Base-by-base conservation (phyloP, 2,797 vertebrate species). In the Loris lydekkerianus region DNA sequence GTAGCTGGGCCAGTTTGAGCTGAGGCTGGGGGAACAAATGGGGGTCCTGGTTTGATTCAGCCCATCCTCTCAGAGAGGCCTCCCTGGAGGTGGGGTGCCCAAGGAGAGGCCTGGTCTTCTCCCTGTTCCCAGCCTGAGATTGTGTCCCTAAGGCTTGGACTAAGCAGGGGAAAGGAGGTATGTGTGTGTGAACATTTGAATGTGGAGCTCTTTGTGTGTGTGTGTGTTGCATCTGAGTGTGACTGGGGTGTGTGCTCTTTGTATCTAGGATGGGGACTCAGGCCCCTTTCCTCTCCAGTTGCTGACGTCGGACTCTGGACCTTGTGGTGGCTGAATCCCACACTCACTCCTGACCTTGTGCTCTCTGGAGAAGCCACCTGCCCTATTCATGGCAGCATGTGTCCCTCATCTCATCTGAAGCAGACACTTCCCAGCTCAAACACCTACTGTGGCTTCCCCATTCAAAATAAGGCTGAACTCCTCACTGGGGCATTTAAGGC, bases 1-100 rank as follows among this genome's bases (percentile, higher is more conserved):
- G 97, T 97, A 60, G 96, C 96, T 92, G 89, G 96, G 95, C 96
- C 93, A 95, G 97, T 97, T 95, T 83, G 94, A 81, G 56, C 82
- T 86, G 65, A 63, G 95, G 75, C 27, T 96, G 92, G 96, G 96
- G 94, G 96, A 95, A n/a, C 65, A 18, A 0, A 4, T 87, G 89
- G 88, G 96, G 94, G 96, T 93, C 97, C 93, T 61, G 58, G 86
- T 34, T 70, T 88, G 94, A 65, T 95, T 63, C 31, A 91, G 17
- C 91, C 69, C 40, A 72, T 46, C 72, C 80, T 92, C 65, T 83
- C 49, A 17, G 86, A 65, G 65, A 95, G 76, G 67, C 61, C 78
- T n/a, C 60, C 1, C 5, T 37, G 67, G 92, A 91, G 46, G 53
- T 70, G 73, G 77, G 34, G 56, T 78, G 6, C 76, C 29, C 23